Evolutionary conservation across 2,797 vertebrate species (phyloP).

Genomic region (Darevskia nairensis): DNA sequence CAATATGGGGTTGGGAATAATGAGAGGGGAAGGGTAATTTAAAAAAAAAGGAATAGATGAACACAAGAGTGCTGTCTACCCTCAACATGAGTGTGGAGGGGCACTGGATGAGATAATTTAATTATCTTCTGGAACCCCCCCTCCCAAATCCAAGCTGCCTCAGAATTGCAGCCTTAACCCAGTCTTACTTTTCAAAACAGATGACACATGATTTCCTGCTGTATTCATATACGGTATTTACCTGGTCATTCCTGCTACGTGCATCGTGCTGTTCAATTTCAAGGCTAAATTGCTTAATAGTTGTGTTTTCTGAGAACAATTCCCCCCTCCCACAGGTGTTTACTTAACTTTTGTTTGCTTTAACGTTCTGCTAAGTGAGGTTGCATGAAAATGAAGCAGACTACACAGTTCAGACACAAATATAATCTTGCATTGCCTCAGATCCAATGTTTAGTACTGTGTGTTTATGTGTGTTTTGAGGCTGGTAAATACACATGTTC

Average conservation of each 20-base stretch:
- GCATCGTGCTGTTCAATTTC: constrained; percentile 58
- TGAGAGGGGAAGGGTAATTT: no score
- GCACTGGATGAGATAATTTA: no score
- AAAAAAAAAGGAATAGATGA: no score
- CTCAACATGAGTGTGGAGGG: no score
- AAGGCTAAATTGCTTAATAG: constrained; percentile 61
- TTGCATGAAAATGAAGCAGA: background rate
- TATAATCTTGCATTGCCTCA: background rate
- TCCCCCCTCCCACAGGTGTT: background rate
- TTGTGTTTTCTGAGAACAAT: constrained; percentile 36
- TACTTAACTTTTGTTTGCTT: background rate
- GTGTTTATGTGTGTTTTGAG: no score
- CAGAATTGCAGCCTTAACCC: no score
- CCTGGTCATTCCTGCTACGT: constrained; percentile 24
- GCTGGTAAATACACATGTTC: background rate
- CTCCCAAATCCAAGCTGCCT: no score
- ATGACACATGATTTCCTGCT: background rate
- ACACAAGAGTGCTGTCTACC: no score
- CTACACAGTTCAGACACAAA: background rate
- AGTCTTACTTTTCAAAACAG: background rate
- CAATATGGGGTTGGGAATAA: constrained; percentile 36
- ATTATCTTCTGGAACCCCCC: no score
- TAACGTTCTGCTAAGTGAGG: background rate
- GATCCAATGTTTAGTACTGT: background rate
- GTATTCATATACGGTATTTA: no score